A percentile compares a stretch with the other conserved stretches of the same genome.
phyloP scores from a whole-genome alignment of 2,888 invertebrate species.

The Syrphus vitripennis region DNA sequence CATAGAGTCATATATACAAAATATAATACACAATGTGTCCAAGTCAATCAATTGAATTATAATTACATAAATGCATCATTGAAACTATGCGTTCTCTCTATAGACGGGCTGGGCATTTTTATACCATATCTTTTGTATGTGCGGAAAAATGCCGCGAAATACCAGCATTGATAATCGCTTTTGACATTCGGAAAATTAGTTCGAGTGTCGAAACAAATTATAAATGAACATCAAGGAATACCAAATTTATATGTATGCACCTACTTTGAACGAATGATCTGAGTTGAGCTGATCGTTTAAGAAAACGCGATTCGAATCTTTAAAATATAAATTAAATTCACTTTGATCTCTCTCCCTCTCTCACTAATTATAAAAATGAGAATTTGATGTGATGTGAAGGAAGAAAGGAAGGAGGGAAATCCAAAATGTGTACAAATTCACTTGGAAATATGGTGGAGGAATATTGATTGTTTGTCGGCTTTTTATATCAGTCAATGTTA shows the following conservation, averaged over 20 bases:
- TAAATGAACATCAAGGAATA: conserved; percentile 50
- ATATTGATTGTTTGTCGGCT: conserved; percentile 12
- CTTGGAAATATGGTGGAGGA: not conserved
- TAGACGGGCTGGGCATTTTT: not conserved
- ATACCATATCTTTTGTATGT: conserved; percentile 23
- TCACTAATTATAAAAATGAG: conserved; percentile 23
- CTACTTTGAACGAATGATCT: not conserved
- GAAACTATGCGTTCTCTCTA: conserved; percentile 13
- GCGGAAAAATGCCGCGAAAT: conserved; percentile 44
- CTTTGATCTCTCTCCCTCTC: conserved; percentile 37
- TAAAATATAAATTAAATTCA: conserved; percentile 27
- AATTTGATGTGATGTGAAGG: not conserved
- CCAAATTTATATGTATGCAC: not conserved
- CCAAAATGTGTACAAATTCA: not conserved
- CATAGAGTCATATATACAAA: too few relatives aligned
- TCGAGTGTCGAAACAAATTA: conserved; percentile 65
- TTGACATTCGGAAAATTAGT: conserved; percentile 68
- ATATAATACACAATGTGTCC: conserved; percentile 29
- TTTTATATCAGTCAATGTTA: conserved; percentile 3
- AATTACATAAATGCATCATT: conserved; percentile 52
- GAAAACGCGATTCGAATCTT: conserved; percentile 16
- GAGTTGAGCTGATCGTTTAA: not conserved
- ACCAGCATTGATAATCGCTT: conserved; percentile 54
- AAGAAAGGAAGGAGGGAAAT: too few relatives aligned
- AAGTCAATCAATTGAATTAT: conserved; percentile 60